Base-by-base conservation (phyloP, 2,888 invertebrate species). In the Amblyjoppa proteus region DNA sequence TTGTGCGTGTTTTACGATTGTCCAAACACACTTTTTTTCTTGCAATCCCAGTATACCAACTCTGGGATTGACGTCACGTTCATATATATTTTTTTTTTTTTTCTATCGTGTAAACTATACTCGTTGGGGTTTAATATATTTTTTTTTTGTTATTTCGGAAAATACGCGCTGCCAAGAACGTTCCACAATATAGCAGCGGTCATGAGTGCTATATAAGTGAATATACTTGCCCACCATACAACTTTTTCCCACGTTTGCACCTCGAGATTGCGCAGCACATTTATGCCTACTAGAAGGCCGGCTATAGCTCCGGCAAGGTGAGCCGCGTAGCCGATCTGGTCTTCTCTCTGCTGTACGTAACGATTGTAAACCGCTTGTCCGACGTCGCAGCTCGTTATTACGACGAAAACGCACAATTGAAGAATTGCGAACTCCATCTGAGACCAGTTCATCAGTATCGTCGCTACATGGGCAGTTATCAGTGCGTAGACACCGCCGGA, bases 401-500 rank as follows among this genome's bases (percentile, higher is more conserved):
- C 94, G 0, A 98, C 89, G 92, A 99, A 97, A 28, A 98, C 96
- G 7, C 97, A 92, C 34, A 99, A 95, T 91, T 99, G 98, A 9
- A 98, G 95, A 88, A 97, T 96, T 0, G 98, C 98, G 93, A 97
- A 98, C 91, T 99, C 98, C 99, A 99, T 99, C 94, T 99, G 98
- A 20, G 96, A 95, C 98, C 99, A 99, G 94, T 99, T 99, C 97
- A 98, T 97, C 77, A 98, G 96, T 81, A 99, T 97, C 53, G 98
- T 98, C 2, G 99, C 97, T 75, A 99, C 96, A 92, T 99, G 99
- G 0, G 99, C 99, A 0, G 98, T 97, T 69, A 99, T 97, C 13
- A 99, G 94, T 0, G 99, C 98, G 92, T 99, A 99, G 6, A 99
- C 99, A 0, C 99, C 99, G 0, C 99, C 99, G 45, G 98, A 98